Conservation (phyloP, 2,113 vertebrate genomes). For the Xenus cinereus region DNA sequence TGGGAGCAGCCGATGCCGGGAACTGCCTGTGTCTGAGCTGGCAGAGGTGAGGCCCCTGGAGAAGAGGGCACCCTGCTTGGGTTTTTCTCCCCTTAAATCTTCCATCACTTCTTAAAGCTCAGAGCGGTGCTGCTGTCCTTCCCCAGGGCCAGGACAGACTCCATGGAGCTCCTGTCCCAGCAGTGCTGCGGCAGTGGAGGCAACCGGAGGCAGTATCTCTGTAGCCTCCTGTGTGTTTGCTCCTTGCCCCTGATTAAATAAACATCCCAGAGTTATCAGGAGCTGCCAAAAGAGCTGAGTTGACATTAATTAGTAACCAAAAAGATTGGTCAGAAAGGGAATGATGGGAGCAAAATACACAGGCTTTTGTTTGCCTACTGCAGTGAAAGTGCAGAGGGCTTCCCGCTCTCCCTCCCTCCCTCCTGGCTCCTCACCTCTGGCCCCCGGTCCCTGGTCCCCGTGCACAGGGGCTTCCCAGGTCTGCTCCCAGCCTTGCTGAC, state of each 20-base stretch:
- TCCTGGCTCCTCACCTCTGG: not conserved
- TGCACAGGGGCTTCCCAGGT: fast-evolving
- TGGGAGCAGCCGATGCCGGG: not conserved
- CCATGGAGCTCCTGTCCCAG: not conserved
- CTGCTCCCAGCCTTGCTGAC: not conserved
- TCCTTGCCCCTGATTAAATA: constrained; percentile 48
- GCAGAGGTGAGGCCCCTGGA: not conserved
- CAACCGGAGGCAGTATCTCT: not conserved
- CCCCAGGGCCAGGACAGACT: fast-evolving
- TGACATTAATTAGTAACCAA: constrained; percentile 58
- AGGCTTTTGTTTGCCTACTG: constrained; percentile 19
- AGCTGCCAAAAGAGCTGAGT: not conserved
- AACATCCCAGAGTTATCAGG: not conserved
- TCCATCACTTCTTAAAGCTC: not conserved
- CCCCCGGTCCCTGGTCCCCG: not conserved
- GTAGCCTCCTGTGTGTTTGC: not conserved
- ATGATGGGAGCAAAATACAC: constrained; percentile 60
- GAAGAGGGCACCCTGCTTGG: fast-evolving
- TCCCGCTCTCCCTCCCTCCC: not conserved
- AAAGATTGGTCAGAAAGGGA: not conserved
- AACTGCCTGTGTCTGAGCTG: not conserved
- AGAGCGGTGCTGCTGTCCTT: not conserved
- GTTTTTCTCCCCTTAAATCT: not conserved
- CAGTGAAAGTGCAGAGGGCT: constrained; percentile 41
- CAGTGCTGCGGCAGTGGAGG: fast-evolving